A percentile compares a stretch with the other conserved stretches of the same genome.
Conservation (phyloP, 2,888 invertebrate genomes). For the Pediacus dermestoides region DNA sequence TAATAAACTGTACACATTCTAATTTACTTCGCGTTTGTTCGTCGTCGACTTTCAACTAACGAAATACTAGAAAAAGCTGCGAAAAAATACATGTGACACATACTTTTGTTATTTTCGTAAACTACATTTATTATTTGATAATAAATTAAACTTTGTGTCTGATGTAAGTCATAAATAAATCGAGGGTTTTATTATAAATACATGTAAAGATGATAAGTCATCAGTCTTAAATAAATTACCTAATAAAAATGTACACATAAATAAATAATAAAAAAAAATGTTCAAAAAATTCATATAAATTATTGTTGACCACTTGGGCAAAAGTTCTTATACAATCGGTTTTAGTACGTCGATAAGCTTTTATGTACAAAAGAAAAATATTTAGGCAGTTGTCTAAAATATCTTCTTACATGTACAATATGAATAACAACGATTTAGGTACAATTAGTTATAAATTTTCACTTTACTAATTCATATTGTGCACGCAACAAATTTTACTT, state of each 20-base stretch:
- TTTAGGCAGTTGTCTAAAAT: constrained; percentile 28
- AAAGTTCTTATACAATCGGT: constrained; percentile 22
- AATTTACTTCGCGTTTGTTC: too few relatives aligned
- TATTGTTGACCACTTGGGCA: constrained; percentile 14
- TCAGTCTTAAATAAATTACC: constrained; percentile 48
- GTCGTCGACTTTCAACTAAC: too few relatives aligned
- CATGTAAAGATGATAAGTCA: constrained; percentile 39
- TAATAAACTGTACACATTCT: too few relatives aligned
- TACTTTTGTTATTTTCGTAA: too few relatives aligned
- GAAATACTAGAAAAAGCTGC: too few relatives aligned
- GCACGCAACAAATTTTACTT: constrained; percentile 10
- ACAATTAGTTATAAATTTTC: constrained; percentile 8
- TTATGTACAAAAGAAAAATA: constrained; percentile 25
- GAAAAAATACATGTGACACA: too few relatives aligned
- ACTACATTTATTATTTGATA: too few relatives aligned
- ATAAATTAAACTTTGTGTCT: too few relatives aligned
- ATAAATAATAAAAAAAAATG: constrained; percentile 29
- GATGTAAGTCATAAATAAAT: constrained; percentile 22
- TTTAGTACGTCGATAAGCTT: constrained; percentile 25
- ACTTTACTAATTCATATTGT: constrained; percentile 17
- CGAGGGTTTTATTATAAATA: constrained; percentile 31
- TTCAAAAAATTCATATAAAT: constrained; percentile 17
- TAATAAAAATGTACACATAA: constrained; percentile 37
- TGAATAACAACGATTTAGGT: constrained; percentile 18
- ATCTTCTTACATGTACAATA: constrained; percentile 28